phyloP scores from a whole-genome alignment of 2,888 invertebrate genomes.

The Spilarctia lutea region DNA sequence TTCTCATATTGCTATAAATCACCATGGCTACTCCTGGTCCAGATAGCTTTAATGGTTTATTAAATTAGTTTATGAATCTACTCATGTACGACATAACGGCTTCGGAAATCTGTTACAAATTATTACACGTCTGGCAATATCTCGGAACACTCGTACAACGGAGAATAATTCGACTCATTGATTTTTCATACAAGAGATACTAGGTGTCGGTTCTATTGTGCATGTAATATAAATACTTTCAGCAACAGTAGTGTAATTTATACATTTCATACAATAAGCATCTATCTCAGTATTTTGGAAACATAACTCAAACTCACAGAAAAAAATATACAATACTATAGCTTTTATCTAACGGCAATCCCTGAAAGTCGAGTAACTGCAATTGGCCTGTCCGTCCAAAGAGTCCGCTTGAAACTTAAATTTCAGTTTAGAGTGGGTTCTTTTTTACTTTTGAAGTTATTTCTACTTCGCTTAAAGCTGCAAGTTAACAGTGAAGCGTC shows the following conservation, averaged over 20 bases:
- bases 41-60: constrained; percentile 86
- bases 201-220: neutral
- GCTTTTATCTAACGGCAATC: neutral
- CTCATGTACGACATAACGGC: constrained; percentile 27
- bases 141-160: constrained; percentile 10
- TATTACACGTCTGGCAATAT: constrained; percentile 25
- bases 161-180: neutral
- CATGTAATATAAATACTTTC: neutral
- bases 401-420: neutral
- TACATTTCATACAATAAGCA: neutral
- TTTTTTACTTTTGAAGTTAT: neutral
- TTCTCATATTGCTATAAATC: constrained; percentile 86
- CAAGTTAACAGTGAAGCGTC: neutral
- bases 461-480: neutral
- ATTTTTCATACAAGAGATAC: neutral
- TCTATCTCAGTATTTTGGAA: neutral
- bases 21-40: constrained; percentile 82
- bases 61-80: constrained; percentile 75
- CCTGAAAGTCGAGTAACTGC: neutral
- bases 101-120: constrained; percentile 24
- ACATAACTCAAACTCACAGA: neutral
- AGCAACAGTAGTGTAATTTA: constrained; percentile 21
- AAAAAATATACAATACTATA: neutral
- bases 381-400: neutral
- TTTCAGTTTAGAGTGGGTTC: neutral